phyloP scores from a whole-genome alignment of 2,113 vertebrate genomes.

The Asarcornis scutulata region DNA sequence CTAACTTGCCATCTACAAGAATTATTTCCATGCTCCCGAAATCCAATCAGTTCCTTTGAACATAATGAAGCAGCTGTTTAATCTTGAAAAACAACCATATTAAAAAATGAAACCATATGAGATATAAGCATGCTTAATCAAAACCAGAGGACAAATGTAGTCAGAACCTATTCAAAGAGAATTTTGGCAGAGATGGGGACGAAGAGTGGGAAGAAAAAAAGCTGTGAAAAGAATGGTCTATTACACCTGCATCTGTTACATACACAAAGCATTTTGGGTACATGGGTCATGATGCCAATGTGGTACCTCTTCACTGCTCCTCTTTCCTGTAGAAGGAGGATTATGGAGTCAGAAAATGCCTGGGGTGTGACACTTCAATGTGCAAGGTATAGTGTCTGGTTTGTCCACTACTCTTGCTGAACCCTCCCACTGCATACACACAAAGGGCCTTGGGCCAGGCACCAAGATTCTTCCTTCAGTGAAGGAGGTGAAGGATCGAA shows the following conservation, averaged over 20 bases:
- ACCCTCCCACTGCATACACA: not conserved
- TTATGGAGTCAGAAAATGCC: not conserved
- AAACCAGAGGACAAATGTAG: not conserved
- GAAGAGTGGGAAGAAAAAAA: not conserved
- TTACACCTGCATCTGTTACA: not conserved
- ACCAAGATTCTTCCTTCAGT: not conserved
- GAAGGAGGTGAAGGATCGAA: not conserved
- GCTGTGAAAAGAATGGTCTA: not conserved
- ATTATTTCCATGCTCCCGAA: slow-evolving; percentile 6
- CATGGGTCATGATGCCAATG: not conserved
- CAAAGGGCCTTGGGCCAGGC: not conserved
- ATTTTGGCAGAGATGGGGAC: not conserved
- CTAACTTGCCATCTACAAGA: not conserved
- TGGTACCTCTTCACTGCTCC: not conserved
- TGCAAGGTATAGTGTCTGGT: not conserved
- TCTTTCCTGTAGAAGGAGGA: not conserved
- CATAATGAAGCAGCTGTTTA: not conserved
- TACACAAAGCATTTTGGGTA: not conserved
- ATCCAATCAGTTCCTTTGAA: not conserved
- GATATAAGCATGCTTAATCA: slow-evolving; percentile 2
- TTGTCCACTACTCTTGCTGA: not conserved
- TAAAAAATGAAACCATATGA: not conserved
- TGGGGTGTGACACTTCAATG: not conserved
- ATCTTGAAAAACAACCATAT: not conserved
- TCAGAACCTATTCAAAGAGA: not conserved